phyloP scores from a whole-genome alignment of 2,797 vertebrate genomes.

The Pterois miles region DNA sequence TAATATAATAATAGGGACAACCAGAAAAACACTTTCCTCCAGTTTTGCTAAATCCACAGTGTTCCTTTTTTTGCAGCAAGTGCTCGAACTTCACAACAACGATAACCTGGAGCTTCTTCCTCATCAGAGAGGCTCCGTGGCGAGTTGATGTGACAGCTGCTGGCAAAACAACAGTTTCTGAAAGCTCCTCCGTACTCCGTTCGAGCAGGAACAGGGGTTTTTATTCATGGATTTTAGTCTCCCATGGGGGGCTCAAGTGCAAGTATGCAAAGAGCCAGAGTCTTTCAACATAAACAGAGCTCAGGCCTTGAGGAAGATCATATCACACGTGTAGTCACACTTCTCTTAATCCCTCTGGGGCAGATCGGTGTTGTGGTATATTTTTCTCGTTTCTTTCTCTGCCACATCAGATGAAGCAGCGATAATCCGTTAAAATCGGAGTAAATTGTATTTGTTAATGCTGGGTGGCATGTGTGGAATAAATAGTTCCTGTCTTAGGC shows the following conservation, averaged over 20 bases:
- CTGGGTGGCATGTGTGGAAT: background rate
- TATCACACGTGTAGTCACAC: constrained; percentile 20
- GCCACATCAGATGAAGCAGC: background rate
- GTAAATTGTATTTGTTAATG: background rate
- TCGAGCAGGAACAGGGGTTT: constrained; percentile 6
- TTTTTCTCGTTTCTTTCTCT: background rate
- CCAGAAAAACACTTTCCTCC: constrained; percentile 4
- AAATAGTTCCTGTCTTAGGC: background rate
- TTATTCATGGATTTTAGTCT: constrained; percentile 29
- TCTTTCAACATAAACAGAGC: constrained; percentile 33
- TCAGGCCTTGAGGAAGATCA: constrained; percentile 8
- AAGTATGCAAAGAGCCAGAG: background rate
- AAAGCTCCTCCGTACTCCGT: constrained; percentile 8
- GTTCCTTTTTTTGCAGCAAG: background rate
- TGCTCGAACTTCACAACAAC: background rate
- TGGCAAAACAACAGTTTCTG: constrained; percentile 18
- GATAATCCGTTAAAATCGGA: background rate
- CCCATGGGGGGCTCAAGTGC: background rate
- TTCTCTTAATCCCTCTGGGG: background rate
- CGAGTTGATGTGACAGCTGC: constrained; percentile 40
- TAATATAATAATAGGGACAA: background rate
- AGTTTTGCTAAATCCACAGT: constrained; percentile 6
- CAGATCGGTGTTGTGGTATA: background rate
- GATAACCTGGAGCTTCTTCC: constrained; percentile 26
- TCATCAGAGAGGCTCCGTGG: constrained; percentile 18